These are phyloP conservation scores for Gymnarchus niloticus DNA, from an alignment of 2,113 vertebrate genomes.

Conservation along the genomic window DNA sequence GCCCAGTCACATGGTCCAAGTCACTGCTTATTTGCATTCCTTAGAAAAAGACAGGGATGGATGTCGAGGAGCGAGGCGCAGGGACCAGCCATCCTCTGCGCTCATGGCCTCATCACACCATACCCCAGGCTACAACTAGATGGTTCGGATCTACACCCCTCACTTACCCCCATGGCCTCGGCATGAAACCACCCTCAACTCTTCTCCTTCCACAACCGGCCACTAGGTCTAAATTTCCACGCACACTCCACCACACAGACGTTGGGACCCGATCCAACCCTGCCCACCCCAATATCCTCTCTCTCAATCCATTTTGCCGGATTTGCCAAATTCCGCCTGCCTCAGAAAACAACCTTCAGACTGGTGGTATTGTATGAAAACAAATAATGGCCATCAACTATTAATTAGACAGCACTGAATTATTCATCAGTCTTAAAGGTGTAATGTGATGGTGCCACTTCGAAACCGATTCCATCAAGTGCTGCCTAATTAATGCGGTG, in stretches of 20 bases:
- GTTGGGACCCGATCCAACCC: too few relatives aligned
- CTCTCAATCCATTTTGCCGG: neutral
- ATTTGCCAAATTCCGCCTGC: neutral
- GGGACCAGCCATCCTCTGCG: conserved; percentile 41
- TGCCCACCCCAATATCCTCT: conserved; percentile 26
- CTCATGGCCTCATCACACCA: conserved; percentile 16
- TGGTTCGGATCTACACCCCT: too few relatives aligned
- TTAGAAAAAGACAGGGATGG: conserved; percentile 57
- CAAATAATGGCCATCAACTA: conserved; percentile 57
- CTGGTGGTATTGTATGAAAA: conserved; percentile 49
- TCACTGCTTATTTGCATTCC: conserved; percentile 47
- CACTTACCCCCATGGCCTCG: too few relatives aligned
- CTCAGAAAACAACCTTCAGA: conserved; percentile 6
- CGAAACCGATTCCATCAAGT: conserved; percentile 61
- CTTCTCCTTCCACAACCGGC: too few relatives aligned
- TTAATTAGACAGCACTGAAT: conserved; percentile 58
- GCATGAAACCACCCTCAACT: too few relatives aligned
- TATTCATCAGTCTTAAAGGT: conserved; percentile 62
- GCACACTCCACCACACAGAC: neutral
- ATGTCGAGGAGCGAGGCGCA: conserved; percentile 45
- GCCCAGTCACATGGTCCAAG: conserved; percentile 58
- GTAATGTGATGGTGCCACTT: conserved; percentile 56
- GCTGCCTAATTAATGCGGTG: conserved; percentile 56
- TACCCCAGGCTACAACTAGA: too few relatives aligned
- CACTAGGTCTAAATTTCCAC: too few relatives aligned